phyloP scores from a whole-genome alignment of 2,113 vertebrate genomes.

The Meriones unguiculatus region DNA sequence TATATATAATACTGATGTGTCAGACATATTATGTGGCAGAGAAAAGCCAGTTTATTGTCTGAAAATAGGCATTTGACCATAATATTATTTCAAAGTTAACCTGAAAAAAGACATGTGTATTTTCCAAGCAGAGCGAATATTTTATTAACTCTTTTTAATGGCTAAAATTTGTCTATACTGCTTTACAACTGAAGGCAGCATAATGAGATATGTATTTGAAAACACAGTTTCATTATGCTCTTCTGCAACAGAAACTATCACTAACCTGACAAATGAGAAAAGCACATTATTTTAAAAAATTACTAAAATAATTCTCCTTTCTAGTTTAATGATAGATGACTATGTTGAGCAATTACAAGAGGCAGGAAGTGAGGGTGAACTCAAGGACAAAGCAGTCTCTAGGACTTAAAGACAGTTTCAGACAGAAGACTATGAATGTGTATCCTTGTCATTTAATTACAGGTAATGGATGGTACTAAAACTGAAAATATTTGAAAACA shows the following conservation, averaged over 20 bases:
- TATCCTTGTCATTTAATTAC: background rate
- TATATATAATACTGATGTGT: background rate
- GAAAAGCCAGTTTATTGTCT: background rate
- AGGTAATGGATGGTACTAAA: background rate
- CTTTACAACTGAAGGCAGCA: background rate
- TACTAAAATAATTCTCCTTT: background rate
- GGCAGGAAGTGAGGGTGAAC: fast-evolving
- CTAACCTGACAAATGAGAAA: background rate
- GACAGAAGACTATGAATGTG: background rate
- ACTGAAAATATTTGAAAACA: background rate
- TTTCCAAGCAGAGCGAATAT: background rate
- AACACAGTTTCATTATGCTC: background rate
- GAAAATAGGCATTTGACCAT: background rate
- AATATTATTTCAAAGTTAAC: background rate
- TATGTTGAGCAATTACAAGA: background rate
- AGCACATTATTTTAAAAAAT: background rate
- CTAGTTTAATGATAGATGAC: background rate
- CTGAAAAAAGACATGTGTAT: background rate
- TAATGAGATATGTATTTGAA: background rate
- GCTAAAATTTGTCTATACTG: background rate
- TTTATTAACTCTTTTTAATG: background rate
- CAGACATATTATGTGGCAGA: background rate
- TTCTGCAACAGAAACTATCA: background rate
- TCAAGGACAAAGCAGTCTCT: background rate
- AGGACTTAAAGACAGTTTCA: no score